Evolutionary conservation across 2,888 invertebrate genomes (phyloP).

Genomic region (Dusona sp.): DNA sequence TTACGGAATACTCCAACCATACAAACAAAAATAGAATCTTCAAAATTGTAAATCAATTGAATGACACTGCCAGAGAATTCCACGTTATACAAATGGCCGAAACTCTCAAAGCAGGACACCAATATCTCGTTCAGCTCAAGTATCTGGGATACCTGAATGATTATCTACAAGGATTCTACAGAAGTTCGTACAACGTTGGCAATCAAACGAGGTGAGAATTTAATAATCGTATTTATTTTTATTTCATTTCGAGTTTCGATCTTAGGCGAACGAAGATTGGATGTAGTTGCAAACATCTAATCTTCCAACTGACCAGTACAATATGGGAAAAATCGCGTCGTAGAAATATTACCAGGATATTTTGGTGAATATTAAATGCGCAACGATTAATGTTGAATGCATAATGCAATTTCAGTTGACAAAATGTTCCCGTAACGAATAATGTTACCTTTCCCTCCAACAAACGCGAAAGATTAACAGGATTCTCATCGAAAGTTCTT

Average conservation of each 20-base stretch:
- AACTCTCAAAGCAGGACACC: conserved; percentile 86
- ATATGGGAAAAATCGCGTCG: background rate
- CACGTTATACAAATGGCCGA: conserved; percentile 88
- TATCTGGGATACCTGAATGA: conserved; percentile 91
- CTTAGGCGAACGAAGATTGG: too few species aligned
- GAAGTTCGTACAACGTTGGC: conserved; percentile 91
- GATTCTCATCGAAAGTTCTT: too few species aligned
- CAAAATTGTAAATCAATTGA: conserved; percentile 83
- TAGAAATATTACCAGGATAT: too few species aligned
- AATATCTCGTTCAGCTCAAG: conserved; percentile 89
- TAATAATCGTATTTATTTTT: background rate
- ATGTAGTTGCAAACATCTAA: background rate
- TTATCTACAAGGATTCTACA: conserved; percentile 92
- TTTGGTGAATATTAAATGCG: too few species aligned
- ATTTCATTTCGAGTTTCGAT: background rate
- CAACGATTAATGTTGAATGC: too few species aligned
- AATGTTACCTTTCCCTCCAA: too few species aligned
- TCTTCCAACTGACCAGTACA: background rate
- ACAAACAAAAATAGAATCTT: conserved; percentile 74
- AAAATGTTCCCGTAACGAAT: too few species aligned
- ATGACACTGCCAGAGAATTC: conserved; percentile 89
- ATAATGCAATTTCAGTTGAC: background rate
- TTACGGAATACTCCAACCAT: conserved; percentile 81
- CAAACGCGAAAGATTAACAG: too few species aligned
- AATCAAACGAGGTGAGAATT: conserved; percentile 88